Conservation (phyloP, 2,888 invertebrate genomes). For the Charanyca ferruginea region DNA sequence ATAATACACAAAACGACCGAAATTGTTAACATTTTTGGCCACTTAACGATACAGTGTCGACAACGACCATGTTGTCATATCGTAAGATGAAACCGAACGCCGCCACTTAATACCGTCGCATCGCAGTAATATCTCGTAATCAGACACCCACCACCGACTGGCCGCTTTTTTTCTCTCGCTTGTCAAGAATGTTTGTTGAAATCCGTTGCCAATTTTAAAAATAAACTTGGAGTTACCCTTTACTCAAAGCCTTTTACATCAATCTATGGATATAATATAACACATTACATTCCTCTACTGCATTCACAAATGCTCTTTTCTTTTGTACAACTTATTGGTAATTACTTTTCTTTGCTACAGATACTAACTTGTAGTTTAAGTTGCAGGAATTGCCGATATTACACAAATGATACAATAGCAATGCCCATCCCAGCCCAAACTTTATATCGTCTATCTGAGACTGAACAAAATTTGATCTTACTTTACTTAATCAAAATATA, state of each 20-base stretch:
- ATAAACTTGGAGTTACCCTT: conserved; percentile 40
- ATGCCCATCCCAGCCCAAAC: not conserved
- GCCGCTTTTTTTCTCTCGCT: conserved; percentile 49
- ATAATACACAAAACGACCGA: conserved; percentile 9
- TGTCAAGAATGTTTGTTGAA: conserved; percentile 59
- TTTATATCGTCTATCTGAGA: too few relatives aligned
- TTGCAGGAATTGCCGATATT: too few relatives aligned
- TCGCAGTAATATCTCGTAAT: conserved; percentile 72
- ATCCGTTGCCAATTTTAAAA: conserved; percentile 62
- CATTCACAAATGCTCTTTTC: too few relatives aligned
- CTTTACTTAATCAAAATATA: not conserved
- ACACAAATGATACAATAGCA: too few relatives aligned
- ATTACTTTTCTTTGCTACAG: too few relatives aligned
- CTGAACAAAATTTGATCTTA: not conserved
- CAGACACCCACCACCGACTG: conserved; percentile 66
- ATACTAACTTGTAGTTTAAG: too few relatives aligned
- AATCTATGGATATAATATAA: not conserved
- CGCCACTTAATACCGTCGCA: conserved; percentile 64
- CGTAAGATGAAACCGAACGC: conserved; percentile 63
- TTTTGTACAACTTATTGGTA: too few relatives aligned
- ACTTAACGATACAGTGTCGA: conserved; percentile 41
- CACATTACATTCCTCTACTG: not conserved
- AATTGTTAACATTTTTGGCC: conserved; percentile 41
- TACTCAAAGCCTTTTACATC: conserved; percentile 1
- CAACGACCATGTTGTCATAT: conserved; percentile 66